These are phyloP conservation scores for Diarsia brunnea DNA, from an alignment of 2,888 invertebrate species.

Conservation along the genomic window DNA sequence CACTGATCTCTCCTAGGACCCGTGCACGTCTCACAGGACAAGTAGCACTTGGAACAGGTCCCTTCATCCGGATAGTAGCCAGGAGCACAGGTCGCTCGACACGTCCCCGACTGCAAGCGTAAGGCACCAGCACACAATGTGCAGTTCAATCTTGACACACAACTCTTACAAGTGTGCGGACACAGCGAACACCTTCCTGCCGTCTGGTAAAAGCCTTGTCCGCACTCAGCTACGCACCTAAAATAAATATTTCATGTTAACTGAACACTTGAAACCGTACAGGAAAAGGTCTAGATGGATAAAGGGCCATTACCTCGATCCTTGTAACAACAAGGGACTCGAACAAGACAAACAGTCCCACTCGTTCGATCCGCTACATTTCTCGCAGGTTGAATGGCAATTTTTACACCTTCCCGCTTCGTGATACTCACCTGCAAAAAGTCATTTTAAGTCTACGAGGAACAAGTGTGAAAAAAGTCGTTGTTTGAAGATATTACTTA, in stretches of 20 bases:
- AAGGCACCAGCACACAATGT: conserved; percentile 94
- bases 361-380: conserved; percentile 95
- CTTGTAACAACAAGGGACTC: conserved; percentile 93
- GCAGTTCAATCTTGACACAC: conserved; percentile 95
- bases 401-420: conserved; percentile 94
- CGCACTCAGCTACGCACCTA: conserved; percentile 95
- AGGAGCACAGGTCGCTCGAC: conserved; percentile 94
- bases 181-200: conserved; percentile 94
- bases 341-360: conserved; percentile 95
- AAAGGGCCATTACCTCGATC: conserved; percentile 84
- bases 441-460: conserved; percentile 68
- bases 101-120: conserved; percentile 95
- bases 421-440: conserved; percentile 93
- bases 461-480: conserved; percentile 62
- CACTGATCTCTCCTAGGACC: conserved; percentile 96
- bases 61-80: conserved; percentile 97
- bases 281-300: conserved; percentile 73
- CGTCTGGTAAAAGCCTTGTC: conserved; percentile 94
- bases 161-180: conserved; percentile 94
- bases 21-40: conserved; percentile 96
- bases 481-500: conserved; percentile 84
- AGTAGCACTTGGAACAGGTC: conserved; percentile 95
- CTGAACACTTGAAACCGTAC: conserved; percentile 49
- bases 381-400: conserved; percentile 96
- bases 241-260: conserved; percentile 70